phyloP scores from a whole-genome alignment of 2,797 vertebrate genomes.

The Lateolabrax maculatus region DNA sequence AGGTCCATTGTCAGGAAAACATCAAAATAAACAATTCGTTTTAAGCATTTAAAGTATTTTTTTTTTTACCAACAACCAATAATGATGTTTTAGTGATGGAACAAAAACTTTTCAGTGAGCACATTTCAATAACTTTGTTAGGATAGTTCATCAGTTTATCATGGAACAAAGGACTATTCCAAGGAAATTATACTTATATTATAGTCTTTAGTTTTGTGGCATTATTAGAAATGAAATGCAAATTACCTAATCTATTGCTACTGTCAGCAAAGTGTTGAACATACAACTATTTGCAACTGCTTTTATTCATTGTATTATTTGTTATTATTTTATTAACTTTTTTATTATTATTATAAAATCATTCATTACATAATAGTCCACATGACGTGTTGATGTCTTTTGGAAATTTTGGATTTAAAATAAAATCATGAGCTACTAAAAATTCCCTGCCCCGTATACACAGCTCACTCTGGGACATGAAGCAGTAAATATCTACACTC shows the following conservation, averaged over 20 bases:
- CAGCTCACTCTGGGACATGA: slow-evolving; percentile 25
- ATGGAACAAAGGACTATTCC: neutral
- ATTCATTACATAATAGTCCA: neutral
- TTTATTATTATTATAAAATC: too few species aligned
- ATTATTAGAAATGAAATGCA: neutral
- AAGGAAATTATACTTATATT: neutral
- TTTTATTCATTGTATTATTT: too few species aligned
- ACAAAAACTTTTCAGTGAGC: neutral
- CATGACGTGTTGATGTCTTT: neutral
- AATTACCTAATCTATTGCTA: neutral
- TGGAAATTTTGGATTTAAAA: neutral
- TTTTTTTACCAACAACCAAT: neutral
- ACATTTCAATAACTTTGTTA: neutral
- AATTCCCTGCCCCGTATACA: slow-evolving; percentile 10
- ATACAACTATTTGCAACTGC: neutral
- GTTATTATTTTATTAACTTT: too few species aligned
- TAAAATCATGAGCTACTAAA: neutral
- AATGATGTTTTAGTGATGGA: neutral
- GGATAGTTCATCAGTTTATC: too few species aligned
- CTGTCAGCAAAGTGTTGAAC: neutral
- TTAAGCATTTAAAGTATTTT: neutral
- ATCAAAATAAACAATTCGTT: neutral
- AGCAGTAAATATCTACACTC: slow-evolving; percentile 35
- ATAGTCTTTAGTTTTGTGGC: neutral
- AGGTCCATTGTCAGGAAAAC: neutral